Conservation (phyloP, 1,140 invertebrate genomes). For the Bombyx mandarina region DNA sequence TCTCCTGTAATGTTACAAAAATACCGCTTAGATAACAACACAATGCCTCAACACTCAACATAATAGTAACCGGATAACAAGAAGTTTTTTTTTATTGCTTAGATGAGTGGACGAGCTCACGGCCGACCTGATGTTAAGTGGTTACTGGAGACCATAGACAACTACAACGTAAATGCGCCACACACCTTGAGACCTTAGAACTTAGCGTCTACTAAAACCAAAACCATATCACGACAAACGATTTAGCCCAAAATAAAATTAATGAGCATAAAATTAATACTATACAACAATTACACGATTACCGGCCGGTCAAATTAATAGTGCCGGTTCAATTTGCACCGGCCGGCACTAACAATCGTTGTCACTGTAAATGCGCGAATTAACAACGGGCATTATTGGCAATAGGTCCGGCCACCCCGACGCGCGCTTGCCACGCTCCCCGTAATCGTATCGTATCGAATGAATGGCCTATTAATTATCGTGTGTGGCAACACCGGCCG, state of each 20-base stretch:
- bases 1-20: too few species aligned
- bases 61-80: too few species aligned
- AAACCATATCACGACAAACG: neutral
- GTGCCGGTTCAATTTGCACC: slow-evolving; percentile 26
- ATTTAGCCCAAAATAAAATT: neutral
- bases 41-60: too few species aligned
- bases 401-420: slow-evolving; percentile 25
- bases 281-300: neutral
- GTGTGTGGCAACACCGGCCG: slow-evolving; percentile 20
- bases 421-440: slow-evolving; percentile 18
- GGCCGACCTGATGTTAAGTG: too few species aligned
- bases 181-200: too few species aligned
- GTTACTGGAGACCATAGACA: too few species aligned
- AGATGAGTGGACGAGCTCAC: too few species aligned
- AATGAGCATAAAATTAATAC: neutral
- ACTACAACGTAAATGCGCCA: too few species aligned
- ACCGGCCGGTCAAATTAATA: slow-evolving; percentile 24
- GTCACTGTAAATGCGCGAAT: slow-evolving; percentile 23
- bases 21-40: too few species aligned
- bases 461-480: slow-evolving; percentile 29
- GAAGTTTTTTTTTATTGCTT: too few species aligned
- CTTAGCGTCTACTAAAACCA: too few species aligned
- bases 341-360: slow-evolving; percentile 35
- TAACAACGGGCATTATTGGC: slow-evolving; percentile 45
- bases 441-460: slow-evolving; percentile 26